phyloP scores from a whole-genome alignment of 2,113 vertebrate species.

The Sinocyclocheilus grahami region DNA sequence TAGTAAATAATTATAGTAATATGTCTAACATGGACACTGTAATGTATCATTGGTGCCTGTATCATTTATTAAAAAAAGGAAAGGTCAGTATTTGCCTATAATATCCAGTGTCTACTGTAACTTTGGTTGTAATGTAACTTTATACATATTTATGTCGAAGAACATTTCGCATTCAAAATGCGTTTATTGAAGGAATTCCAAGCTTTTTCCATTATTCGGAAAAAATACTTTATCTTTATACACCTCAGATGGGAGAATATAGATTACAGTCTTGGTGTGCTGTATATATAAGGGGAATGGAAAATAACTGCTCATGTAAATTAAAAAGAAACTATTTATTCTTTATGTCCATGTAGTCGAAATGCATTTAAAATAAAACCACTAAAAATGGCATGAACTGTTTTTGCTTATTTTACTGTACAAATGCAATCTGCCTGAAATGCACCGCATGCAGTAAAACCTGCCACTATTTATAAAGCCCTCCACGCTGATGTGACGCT shows the following conservation, averaged over 20 bases:
- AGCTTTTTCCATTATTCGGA: slow-evolving; percentile 88
- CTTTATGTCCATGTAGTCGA: slow-evolving; percentile 88
- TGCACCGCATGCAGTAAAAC: not conserved
- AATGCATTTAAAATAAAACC: slow-evolving; percentile 86
- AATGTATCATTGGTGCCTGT: slow-evolving; percentile 34
- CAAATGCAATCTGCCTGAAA: not conserved
- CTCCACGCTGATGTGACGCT: slow-evolving; percentile 22
- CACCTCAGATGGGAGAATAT: slow-evolving; percentile 78
- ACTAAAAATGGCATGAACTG: slow-evolving; percentile 77
- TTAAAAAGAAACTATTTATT: slow-evolving; percentile 92
- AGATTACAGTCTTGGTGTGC: slow-evolving; percentile 76
- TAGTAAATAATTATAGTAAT: slow-evolving; percentile 16
- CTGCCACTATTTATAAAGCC: slow-evolving; percentile 37
- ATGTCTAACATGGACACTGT: slow-evolving; percentile 19
- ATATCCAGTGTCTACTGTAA: slow-evolving; percentile 89
- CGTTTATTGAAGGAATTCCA: slow-evolving; percentile 80
- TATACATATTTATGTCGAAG: slow-evolving; percentile 83
- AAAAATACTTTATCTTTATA: slow-evolving; percentile 67
- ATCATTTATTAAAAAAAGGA: slow-evolving; percentile 71
- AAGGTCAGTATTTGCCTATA: slow-evolving; percentile 85
- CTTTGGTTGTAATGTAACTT: slow-evolving; percentile 80
- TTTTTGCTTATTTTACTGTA: slow-evolving; percentile 51
- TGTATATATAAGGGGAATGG: slow-evolving; percentile 84
- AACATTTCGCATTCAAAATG: slow-evolving; percentile 78
- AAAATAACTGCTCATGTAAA: slow-evolving; percentile 84